phyloP scores from a whole-genome alignment of 2,888 invertebrate genomes.

The Lamproptera curius region DNA sequence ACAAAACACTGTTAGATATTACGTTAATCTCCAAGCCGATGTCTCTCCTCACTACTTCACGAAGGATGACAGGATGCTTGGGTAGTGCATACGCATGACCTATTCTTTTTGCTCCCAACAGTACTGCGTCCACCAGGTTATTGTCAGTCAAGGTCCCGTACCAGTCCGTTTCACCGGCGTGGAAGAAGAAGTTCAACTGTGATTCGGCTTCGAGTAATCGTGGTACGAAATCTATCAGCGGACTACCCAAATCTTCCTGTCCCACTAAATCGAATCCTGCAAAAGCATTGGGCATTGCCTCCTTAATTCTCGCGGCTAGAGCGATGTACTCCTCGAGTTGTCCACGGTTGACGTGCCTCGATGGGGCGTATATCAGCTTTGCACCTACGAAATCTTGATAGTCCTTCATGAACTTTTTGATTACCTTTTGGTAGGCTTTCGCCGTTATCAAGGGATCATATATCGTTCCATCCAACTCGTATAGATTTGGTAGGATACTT shows the following conservation, averaged over 20 bases:
- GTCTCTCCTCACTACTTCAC: slow-evolving; percentile 72
- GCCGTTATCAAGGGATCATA: slow-evolving; percentile 77
- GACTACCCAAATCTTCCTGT: slow-evolving; percentile 84
- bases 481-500: slow-evolving; percentile 79
- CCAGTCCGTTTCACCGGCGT: slow-evolving; percentile 91
- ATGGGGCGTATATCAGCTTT: slow-evolving; percentile 83
- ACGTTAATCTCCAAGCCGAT: slow-evolving; percentile 89
- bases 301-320: slow-evolving; percentile 54
- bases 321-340: slow-evolving; percentile 64
- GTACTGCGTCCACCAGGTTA: slow-evolving; percentile 86
- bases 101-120: slow-evolving; percentile 85
- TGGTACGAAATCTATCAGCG: slow-evolving; percentile 79
- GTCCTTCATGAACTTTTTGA: slow-evolving; percentile 75
- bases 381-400: slow-evolving; percentile 83
- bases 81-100: slow-evolving; percentile 87
- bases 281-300: slow-evolving; percentile 79
- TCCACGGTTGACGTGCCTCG: slow-evolving; percentile 57
- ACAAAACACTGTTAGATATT: slow-evolving; percentile 87
- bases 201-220: slow-evolving; percentile 68
- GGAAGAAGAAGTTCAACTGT: slow-evolving; percentile 83
- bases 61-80: slow-evolving; percentile 84
- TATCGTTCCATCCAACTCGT: slow-evolving; percentile 81
- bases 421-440: slow-evolving; percentile 74
- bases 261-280: slow-evolving; percentile 91
- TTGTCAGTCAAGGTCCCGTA: slow-evolving; percentile 81